A percentile compares a stretch with the other conserved stretches of the same genome.
phyloP scores from a whole-genome alignment of 2,888 invertebrate species.

The Fissipunctia ypsillon region DNA sequence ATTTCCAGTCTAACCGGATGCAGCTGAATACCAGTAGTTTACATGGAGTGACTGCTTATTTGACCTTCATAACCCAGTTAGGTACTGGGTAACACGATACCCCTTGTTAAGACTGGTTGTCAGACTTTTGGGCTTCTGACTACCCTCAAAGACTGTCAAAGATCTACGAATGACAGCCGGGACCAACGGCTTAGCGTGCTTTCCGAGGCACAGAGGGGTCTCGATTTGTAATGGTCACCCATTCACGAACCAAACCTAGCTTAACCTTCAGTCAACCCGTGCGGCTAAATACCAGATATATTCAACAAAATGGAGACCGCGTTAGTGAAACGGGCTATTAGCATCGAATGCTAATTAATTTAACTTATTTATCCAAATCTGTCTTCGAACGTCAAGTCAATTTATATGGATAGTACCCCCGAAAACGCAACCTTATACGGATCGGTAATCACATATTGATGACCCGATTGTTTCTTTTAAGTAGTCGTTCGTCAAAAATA shows the following conservation, averaged over 20 bases:
- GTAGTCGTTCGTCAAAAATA: not conserved
- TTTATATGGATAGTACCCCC: conserved; percentile 7
- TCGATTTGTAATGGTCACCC: not conserved
- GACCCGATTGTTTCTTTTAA: conserved; percentile 7
- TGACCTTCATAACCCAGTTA: not conserved
- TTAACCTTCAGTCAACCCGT: not conserved
- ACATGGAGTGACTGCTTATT: not conserved
- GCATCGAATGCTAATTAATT: conserved; percentile 21
- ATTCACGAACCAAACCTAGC: not conserved
- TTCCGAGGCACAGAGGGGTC: not conserved
- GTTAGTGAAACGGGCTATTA: not conserved
- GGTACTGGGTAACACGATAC: not conserved
- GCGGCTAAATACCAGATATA: too few relatives aligned
- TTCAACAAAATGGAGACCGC: too few relatives aligned
- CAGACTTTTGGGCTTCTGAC: not conserved
- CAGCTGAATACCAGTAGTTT: not conserved
- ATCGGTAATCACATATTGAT: conserved; percentile 1
- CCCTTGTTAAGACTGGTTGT: too few relatives aligned
- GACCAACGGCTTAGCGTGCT: too few relatives aligned
- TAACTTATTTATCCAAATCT: conserved; percentile 19
- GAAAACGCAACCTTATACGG: conserved; percentile 19
- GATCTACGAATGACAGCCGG: not conserved
- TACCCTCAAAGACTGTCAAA: not conserved
- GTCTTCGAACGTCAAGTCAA: conserved; percentile 20
- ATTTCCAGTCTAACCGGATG: not conserved